Percentiles rank a stretch among this genome's conserved stretches.
Conservation (phyloP, 2,113 vertebrate species). For the Parus major region DNA sequence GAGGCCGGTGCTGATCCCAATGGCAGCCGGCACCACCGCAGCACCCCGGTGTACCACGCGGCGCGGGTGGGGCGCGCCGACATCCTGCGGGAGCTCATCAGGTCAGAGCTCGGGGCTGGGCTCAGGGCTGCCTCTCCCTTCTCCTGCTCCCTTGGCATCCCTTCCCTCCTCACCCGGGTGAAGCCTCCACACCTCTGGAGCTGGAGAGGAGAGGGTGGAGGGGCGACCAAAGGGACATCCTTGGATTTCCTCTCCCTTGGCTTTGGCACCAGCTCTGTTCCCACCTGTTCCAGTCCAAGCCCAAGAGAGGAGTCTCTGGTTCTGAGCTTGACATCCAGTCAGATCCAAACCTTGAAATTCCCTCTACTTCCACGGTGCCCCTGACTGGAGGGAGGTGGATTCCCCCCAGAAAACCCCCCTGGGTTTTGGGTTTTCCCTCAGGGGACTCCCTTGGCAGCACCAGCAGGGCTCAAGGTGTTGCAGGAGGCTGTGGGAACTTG, state of each 20-base stretch:
- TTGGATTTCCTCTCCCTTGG: rapidly evolving
- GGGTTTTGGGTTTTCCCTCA: background rate
- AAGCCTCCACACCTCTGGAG: background rate
- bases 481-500: background rate
- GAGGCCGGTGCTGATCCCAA: slow-evolving; percentile 91
- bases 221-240: background rate
- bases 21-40: slow-evolving; percentile 91
- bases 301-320: background rate
- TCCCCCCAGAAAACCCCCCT: background rate
- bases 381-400: background rate
- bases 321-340: background rate
- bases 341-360: background rate
- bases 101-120: slow-evolving; percentile 61
- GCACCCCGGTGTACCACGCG: slow-evolving; percentile 89
- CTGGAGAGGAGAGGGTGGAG: background rate
- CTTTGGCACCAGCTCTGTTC: background rate
- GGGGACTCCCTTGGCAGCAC: background rate
- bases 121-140: background rate
- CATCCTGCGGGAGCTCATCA: slow-evolving; percentile 88
- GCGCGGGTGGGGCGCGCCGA: slow-evolving; percentile 86
- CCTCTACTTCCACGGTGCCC: rapidly evolving
- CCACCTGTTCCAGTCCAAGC: background rate
- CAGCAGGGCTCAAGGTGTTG: background rate
- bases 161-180: rapidly evolving
- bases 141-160: background rate